Evolutionary conservation across 1,140 invertebrate species (phyloP).

Genomic region (Araneus ventricosus): DNA sequence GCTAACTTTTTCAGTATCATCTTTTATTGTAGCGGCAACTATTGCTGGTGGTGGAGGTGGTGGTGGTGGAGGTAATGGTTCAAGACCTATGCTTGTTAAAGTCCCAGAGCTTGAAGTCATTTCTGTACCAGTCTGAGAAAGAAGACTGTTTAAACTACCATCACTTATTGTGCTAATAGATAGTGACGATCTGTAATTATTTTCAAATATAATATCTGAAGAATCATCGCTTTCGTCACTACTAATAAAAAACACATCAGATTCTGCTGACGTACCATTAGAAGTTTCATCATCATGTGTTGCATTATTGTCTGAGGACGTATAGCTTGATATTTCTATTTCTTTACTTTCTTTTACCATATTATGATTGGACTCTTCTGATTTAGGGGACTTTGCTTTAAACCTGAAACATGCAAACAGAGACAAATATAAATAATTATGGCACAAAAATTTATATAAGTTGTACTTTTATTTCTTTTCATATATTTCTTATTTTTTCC

Average conservation of each 20-base stretch:
- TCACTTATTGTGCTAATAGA: constrained; percentile 72
- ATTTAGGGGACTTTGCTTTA: background rate
- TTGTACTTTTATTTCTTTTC: too few relatives aligned
- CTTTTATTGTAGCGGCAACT: background rate
- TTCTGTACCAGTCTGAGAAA: constrained; percentile 76
- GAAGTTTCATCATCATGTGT: constrained; percentile 16
- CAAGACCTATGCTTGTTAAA: constrained; percentile 61
- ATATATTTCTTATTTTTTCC: too few relatives aligned
- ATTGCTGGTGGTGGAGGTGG: constrained; percentile 65
- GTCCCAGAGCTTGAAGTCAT: constrained; percentile 63
- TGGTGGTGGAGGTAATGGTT: constrained; percentile 31
- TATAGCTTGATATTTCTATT: constrained; percentile 5
- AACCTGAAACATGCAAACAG: background rate
- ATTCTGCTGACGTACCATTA: constrained; percentile 51
- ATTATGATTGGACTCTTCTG: background rate
- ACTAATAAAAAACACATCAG: constrained; percentile 58
- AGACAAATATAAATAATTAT: background rate
- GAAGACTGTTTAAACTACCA: constrained; percentile 77
- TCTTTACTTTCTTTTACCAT: constrained; percentile 5
- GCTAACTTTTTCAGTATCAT: background rate
- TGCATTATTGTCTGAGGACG: constrained; percentile 2
- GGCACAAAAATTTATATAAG: background rate
- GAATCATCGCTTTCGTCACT: constrained; percentile 68
- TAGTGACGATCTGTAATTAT: constrained; percentile 55
- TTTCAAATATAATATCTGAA: constrained; percentile 7